Evolutionary conservation across 1,140 invertebrate genomes (phyloP).

Genomic region (Camponotus vicinus): DNA sequence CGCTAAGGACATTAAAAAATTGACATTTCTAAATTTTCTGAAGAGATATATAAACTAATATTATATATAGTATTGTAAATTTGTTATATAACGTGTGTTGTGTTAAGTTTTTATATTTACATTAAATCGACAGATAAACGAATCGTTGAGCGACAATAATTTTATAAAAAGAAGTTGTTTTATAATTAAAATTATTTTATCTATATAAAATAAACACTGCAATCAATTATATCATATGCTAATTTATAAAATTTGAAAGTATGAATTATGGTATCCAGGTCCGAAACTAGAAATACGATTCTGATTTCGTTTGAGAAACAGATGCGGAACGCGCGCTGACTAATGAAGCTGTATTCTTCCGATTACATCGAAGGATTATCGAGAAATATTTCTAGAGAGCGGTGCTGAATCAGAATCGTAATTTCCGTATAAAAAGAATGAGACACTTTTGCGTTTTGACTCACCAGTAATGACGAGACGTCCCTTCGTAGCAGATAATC

Average conservation of each 20-base stretch:
- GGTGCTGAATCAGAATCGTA: conserved; percentile 72
- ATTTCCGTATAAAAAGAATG: conserved; percentile 57
- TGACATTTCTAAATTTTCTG: conserved; percentile 3
- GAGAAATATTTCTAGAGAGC: conserved; percentile 1
- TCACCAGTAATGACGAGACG: conserved; percentile 98
- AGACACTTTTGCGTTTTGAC: conserved; percentile 79
- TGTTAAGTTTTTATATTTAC: neutral
- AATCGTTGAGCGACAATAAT: neutral
- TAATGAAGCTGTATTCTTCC: neutral
- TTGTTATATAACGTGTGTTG: neutral
- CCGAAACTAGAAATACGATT: conserved; percentile 71
- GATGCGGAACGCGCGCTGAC: neutral
- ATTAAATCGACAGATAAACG: neutral
- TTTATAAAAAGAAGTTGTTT: neutral
- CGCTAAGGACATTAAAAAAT: neutral
- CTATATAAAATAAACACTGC: neutral
- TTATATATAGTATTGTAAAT: conserved; percentile 10
- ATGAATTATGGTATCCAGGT: conserved; percentile 55
- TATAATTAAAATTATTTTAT: neutral
- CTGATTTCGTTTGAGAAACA: conserved; percentile 58
- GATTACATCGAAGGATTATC: conserved; percentile 19
- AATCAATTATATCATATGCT: neutral
- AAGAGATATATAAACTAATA: neutral
- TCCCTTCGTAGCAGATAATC: conserved; percentile 96
- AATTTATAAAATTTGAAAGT: neutral